Evolutionary conservation across 2,797 vertebrate species (phyloP).

Genomic region (Hipposideros larvatus): DNA sequence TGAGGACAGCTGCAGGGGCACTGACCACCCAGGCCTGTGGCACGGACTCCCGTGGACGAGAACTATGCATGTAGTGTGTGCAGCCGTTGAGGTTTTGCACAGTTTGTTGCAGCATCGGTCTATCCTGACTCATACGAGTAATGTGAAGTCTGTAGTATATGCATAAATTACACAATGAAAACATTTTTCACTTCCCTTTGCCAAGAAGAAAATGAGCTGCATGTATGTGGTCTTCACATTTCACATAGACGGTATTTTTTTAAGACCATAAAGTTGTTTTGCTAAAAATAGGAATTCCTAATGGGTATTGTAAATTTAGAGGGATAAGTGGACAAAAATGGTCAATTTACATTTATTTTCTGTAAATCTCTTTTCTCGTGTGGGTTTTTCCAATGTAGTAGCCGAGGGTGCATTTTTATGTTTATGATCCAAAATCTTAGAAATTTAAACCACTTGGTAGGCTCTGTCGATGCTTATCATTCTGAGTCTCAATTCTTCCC

Average conservation of each 20-base stretch:
- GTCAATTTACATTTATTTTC: neutral
- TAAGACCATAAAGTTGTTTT: neutral
- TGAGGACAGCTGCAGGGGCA: neutral
- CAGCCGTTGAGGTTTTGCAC: fast-evolving
- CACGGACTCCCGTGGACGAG: fast-evolving
- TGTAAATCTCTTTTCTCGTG: neutral
- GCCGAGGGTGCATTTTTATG: neutral
- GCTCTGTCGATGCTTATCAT: neutral
- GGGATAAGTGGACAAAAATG: fast-evolving
- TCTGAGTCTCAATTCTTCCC: neutral
- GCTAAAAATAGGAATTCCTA: neutral
- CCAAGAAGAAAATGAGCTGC: neutral
- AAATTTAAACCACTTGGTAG: neutral
- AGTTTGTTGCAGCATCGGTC: neutral
- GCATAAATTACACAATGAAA: neutral
- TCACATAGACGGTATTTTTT: neutral
- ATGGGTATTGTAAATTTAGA: neutral
- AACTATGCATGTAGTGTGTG: fast-evolving
- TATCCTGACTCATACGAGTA: fast-evolving
- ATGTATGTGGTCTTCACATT: neutral
- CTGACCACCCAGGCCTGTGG: fast-evolving
- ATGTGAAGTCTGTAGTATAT: fast-evolving
- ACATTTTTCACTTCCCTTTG: neutral
- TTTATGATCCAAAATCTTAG: neutral
- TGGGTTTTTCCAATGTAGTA: neutral